A percentile compares a stretch with the other conserved stretches of the same genome.
Conservation (phyloP, 2,888 invertebrate genomes). For the Vandiemenella viatica region DNA sequence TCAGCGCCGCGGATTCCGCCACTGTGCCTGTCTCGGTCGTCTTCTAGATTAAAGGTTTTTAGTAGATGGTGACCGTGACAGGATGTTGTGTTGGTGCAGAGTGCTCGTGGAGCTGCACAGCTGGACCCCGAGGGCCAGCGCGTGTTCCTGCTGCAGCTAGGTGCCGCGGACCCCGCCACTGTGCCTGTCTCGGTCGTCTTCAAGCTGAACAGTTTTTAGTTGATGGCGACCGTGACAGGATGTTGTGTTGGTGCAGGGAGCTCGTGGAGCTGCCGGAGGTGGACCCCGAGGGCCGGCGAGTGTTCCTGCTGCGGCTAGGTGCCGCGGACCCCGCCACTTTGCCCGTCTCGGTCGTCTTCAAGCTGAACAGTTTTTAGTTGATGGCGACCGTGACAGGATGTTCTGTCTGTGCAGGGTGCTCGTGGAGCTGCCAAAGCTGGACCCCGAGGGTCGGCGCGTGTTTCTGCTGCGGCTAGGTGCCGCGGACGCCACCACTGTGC, state of each 20-base stretch:
- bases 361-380: too few species aligned
- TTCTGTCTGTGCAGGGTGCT: too few species aligned
- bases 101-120: conserved; percentile 20
- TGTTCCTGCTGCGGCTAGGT: conserved; percentile 37
- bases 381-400: too few species aligned
- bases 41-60: too few species aligned
- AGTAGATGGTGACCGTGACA: too few species aligned
- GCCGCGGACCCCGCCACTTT: conserved; percentile 31
- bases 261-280: conserved; percentile 18
- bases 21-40: conserved; percentile 33
- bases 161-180: conserved; percentile 31
- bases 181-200: conserved; percentile 34
- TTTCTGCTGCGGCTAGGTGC: conserved; percentile 36
- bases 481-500: conserved; percentile 31
- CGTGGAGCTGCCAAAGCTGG: conserved; percentile 20
- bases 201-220: conserved; percentile 33
- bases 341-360: conserved; percentile 33
- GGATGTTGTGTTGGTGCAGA: too few species aligned
- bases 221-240: too few species aligned
- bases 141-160: conserved; percentile 36
- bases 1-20: conserved; percentile 33
- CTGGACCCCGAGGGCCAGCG: conserved; percentile 32
- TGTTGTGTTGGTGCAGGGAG: too few species aligned
- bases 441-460: conserved; percentile 33
- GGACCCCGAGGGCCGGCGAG: conserved; percentile 32